phyloP scores from a whole-genome alignment of 92 coral and sea anemone genomes.

The Scolanthus callimorphus region DNA sequence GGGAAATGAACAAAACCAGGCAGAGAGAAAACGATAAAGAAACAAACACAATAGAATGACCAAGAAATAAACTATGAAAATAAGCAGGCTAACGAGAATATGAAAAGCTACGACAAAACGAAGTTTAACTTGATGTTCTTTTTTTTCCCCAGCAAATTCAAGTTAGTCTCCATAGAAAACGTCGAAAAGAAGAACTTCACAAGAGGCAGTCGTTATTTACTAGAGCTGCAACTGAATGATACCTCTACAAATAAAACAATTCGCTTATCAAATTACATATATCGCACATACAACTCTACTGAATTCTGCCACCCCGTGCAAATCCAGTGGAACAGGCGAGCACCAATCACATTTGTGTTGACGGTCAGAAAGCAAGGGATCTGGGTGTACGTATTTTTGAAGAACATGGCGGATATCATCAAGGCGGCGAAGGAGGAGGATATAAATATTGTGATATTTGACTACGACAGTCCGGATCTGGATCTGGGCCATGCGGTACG shows the following conservation, averaged over 20 bases:
- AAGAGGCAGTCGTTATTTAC: slow-evolving; percentile 48
- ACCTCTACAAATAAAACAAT: slow-evolving; percentile 14
- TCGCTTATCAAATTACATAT: slow-evolving; percentile 56
- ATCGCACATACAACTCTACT: slow-evolving; percentile 15
- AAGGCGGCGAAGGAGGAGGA: slow-evolving; percentile 36
- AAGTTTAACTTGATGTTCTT: neutral
- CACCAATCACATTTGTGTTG: slow-evolving; percentile 39
- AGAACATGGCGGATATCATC: slow-evolving; percentile 40
- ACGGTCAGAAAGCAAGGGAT: slow-evolving; percentile 55
- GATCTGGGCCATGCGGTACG: slow-evolving; percentile 42
- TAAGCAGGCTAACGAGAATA: no score
- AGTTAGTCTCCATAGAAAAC: slow-evolving; percentile 31
- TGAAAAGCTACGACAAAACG: no score
- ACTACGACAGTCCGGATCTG: slow-evolving; percentile 51
- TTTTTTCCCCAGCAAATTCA: slow-evolving; percentile 33
- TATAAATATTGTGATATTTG: slow-evolving; percentile 47
- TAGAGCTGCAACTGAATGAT: slow-evolving; percentile 46
- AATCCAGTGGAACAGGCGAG: slow-evolving; percentile 43
- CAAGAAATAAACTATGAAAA: no score
- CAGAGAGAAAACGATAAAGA: no score
- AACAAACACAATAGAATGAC: no score
- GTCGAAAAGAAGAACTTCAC: slow-evolving; percentile 47
- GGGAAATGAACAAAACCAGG: no score
- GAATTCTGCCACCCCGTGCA: slow-evolving; percentile 23
- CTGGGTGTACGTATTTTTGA: slow-evolving; percentile 58